phyloP scores from a whole-genome alignment of 2,797 vertebrate genomes.

The Pagetopsis macropterus region DNA sequence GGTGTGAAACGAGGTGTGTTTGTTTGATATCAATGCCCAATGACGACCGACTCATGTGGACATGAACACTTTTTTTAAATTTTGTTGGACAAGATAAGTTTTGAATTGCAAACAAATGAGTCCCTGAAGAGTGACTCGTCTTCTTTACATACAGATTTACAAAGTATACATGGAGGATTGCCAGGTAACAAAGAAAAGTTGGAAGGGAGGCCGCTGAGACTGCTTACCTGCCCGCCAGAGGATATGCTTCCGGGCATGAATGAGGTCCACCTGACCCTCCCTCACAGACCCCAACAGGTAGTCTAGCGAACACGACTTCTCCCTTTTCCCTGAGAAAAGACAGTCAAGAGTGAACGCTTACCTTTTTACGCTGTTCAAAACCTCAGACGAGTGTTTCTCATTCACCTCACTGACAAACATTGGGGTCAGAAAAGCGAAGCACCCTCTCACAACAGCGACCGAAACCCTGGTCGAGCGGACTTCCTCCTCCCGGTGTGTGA shows the following conservation, averaged over 20 bases:
- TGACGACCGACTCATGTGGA: rapidly evolving
- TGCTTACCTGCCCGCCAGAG: conserved; percentile 12
- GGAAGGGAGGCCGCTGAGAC: background rate
- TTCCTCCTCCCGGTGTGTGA: conserved; percentile 30
- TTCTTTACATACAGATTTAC: background rate
- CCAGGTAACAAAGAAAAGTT: background rate
- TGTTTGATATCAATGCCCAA: background rate
- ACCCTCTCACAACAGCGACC: background rate
- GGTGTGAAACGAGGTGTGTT: background rate
- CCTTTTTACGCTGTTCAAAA: conserved; percentile 6
- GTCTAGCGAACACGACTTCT: background rate
- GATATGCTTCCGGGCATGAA: conserved; percentile 1
- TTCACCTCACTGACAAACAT: background rate
- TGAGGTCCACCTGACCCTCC: conserved; percentile 33
- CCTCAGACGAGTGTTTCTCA: background rate
- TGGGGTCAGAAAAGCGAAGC: background rate
- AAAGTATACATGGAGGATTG: rapidly evolving
- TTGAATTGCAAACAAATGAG: background rate
- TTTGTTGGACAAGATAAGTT: rapidly evolving
- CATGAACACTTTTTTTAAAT: background rate
- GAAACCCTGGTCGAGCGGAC: background rate
- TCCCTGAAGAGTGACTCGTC: background rate
- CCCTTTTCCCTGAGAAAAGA: background rate
- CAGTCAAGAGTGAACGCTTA: background rate
- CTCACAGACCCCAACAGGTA: conserved; percentile 31